A percentile compares a stretch with the other conserved stretches of the same genome.
These are phyloP conservation scores for Chymomyza fuscimana DNA, from an alignment of 2,888 invertebrate species.

Conservation along the genomic window DNA sequence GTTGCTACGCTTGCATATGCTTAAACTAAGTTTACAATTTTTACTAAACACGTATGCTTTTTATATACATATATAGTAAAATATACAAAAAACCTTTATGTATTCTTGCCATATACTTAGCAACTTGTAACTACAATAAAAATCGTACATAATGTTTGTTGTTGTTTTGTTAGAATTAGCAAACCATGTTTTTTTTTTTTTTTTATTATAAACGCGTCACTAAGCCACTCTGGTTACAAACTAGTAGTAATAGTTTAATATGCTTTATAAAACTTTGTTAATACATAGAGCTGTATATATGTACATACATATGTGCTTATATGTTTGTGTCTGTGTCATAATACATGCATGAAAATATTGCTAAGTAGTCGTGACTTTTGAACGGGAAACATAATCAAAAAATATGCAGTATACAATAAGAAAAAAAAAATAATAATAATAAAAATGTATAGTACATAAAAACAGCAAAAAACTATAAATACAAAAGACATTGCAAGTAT, in stretches of 20 bases:
- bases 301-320: background rate
- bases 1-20: background rate
- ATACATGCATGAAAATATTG: too few relatives aligned
- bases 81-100: background rate
- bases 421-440: too few relatives aligned
- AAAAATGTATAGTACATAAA: too few relatives aligned
- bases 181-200: background rate
- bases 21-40: slow-evolving; percentile 19
- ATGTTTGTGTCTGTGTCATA: background rate
- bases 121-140: background rate
- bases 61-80: background rate
- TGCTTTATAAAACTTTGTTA: background rate
- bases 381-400: too few relatives aligned
- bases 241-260: background rate
- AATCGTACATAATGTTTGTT: slow-evolving; percentile 7
- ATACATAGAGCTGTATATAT: background rate
- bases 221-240: background rate
- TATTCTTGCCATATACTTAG: too few relatives aligned
- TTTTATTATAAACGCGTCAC: background rate
- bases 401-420: too few relatives aligned
- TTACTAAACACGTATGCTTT: slow-evolving; percentile 25
- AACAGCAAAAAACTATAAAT: too few relatives aligned
- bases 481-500: background rate
- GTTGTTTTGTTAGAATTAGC: slow-evolving; percentile 7
- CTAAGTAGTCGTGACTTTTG: too few relatives aligned